Base-by-base conservation (phyloP, 2,888 invertebrate genomes). In the Pachydiplax longipennis region DNA sequence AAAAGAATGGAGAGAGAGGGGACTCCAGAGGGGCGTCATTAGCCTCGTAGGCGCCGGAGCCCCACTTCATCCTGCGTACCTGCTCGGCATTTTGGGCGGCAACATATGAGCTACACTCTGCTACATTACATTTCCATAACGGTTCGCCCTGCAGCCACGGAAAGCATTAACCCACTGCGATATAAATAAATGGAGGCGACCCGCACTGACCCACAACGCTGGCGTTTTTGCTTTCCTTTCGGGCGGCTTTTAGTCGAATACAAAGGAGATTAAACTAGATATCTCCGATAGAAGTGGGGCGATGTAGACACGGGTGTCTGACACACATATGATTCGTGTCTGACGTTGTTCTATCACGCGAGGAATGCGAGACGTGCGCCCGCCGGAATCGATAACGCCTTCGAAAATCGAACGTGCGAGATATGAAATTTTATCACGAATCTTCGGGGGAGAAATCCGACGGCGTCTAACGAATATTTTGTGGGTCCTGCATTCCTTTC, bases 81-180 rank as follows among this genome's bases (percentile, higher is more conserved):
- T 73, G 73, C 31, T 25, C 25, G 18, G 61, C 37, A 31, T 65
- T 87, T 87, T 61, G 65, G 87, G 13, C 10, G 87, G 87, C 61
- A 61, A 31, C 35, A 37, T 10, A 25, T 13, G 58, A 31, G 58
- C 31, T 18, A 25, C 83, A 13, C 37, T 31, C 37, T 31, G n/a
- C n/a, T n/a, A n/a, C n/a, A 87, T 87, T 87, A 87, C 58, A 87
- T 87, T 87, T 61, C 87, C 87, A 87, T 87, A 87, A 87, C 87
- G 87, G 58, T 61, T 61, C 87, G 22, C 37, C 31, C 61, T 37
- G 40, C 25, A 48, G 48, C 61, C 65, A 35, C 1, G 37, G 31
- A 61, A 35, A 61, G 35, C 61, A 22, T n/a, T n/a, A 58, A 37
- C 31, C 87, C 22, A 18, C 65, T 37, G 31, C 12, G 31, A 73